Conservation (phyloP, 2,113 vertebrate species). For the Eleginops maclovinus region DNA sequence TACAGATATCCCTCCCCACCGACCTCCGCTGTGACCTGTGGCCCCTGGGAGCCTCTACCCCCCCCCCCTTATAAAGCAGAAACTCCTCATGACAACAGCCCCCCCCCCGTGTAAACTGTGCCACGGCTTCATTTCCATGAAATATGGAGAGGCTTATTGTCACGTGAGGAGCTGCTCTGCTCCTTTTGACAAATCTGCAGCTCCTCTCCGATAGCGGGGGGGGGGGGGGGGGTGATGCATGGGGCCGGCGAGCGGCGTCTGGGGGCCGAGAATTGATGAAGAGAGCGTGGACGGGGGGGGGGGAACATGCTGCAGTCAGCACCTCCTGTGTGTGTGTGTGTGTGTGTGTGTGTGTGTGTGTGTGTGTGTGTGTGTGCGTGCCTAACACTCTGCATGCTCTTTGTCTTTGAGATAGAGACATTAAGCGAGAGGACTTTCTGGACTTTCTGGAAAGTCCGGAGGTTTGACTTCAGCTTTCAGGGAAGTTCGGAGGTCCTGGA, state of each 20-base stretch:
- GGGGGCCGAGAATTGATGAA: conserved; percentile 93
- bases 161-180: conserved; percentile 80
- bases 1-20: too few species aligned
- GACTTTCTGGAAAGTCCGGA: too few species aligned
- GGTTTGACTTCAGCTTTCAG: too few species aligned
- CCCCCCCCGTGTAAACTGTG: conserved; percentile 82
- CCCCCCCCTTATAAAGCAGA: conserved; percentile 65
- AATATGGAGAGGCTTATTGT: conserved; percentile 91
- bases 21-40: not conserved
- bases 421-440: too few species aligned
- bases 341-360: not conserved
- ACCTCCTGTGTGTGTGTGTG: conserved; percentile 64
- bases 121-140: conserved; percentile 95
- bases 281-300: conserved; percentile 85
- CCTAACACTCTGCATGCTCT: too few species aligned
- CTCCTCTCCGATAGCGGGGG: conserved; percentile 83
- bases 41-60: conserved; percentile 50
- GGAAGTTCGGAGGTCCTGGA: too few species aligned
- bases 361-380: too few species aligned
- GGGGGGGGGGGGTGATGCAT: conserved; percentile 91
- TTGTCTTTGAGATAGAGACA: too few species aligned
- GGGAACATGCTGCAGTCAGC: conserved; percentile 89
- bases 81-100: conserved; percentile 71
- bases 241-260: conserved; percentile 86
- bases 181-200: conserved; percentile 91